Conservation (phyloP, 2,888 invertebrate species). For the Lasioglossum leucozonium region DNA sequence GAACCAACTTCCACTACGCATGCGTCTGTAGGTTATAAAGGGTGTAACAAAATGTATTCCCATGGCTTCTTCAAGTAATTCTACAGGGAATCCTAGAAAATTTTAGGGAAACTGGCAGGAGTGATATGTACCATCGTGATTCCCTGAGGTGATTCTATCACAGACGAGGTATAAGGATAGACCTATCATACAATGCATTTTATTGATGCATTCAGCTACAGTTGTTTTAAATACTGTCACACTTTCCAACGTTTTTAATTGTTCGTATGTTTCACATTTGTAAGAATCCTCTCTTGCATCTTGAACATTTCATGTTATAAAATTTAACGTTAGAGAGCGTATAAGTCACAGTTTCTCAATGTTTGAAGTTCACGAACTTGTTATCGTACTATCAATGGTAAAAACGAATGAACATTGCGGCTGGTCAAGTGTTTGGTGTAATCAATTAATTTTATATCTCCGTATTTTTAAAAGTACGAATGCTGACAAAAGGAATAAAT, state of each 20-base stretch:
- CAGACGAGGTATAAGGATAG: too few relatives aligned
- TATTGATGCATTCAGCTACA: too few relatives aligned
- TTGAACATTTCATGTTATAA: neutral
- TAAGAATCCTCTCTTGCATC: neutral
- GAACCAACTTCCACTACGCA: neutral
- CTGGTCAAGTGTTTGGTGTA: neutral
- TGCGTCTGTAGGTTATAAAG: neutral
- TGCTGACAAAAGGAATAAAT: conserved; percentile 28
- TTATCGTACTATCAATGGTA: conserved; percentile 13
- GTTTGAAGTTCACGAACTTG: neutral
- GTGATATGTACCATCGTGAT: too few relatives aligned
- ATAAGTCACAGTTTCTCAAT: neutral
- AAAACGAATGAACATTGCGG: conserved; percentile 21
- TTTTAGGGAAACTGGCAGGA: too few relatives aligned
- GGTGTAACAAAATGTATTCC: too few relatives aligned
- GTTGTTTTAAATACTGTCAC: too few relatives aligned
- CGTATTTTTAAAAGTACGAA: conserved; percentile 34
- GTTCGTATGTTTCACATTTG: too few relatives aligned
- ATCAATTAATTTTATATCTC: conserved; percentile 11
- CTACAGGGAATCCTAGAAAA: too few relatives aligned
- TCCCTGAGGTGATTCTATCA: too few relatives aligned
- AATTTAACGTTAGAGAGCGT: conserved; percentile 17
- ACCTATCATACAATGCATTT: too few relatives aligned
- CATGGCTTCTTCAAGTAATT: too few relatives aligned
- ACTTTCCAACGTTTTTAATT: too few relatives aligned